Base-by-base conservation (phyloP, 2,888 invertebrate species). In the Drosophila vallismaia region DNA sequence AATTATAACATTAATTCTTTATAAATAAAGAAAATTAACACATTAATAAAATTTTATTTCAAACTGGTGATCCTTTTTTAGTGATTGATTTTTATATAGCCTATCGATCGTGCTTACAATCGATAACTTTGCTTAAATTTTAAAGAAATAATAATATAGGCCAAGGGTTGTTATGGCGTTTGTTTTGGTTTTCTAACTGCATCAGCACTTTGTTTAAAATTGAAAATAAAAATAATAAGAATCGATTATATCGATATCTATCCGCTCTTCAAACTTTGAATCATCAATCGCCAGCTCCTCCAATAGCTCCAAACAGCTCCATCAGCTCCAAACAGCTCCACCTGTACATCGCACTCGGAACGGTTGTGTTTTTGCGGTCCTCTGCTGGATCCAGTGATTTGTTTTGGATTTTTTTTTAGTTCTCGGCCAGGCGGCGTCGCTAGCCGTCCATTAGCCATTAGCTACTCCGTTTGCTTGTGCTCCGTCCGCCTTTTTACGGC, bases 401-500 rank as follows among this genome's bases (percentile, higher is more conserved):
- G 14, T 31, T 50, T 33, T 31, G 19, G 10, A 10, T 33, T 50
- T 50, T 33, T 48, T 33, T 33, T 14, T 14, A 14, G 33, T 33
- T 31, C 4, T 33, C 9, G 49, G 49, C 49, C 31, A 49, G 10
- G 49, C 49, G 49, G 31, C 33, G 10, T 50, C 49, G 49, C 10
- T 9, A 19, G 31, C 31, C 9, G 9, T 50, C 24, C 8, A 19
- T 33, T 49, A 29, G 42, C 40, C 40, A 33, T 24, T 28, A 36
- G 33, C n/a, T 9, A n/a, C 46, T 24, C 19, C 28, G 36, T 19
- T 14, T 54, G 49, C n/a, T 48, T 29, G 64, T 64, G 49, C 36
- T 63, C 49, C 31, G 40, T 12, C 6, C 36, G 36, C 12, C 51
- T 12, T 52, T 72, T 54, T 68, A 76, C 64, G 60, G 59, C 59